Base-by-base conservation (phyloP, 2,113 vertebrate species). In the Sclerurus mexicanus region DNA sequence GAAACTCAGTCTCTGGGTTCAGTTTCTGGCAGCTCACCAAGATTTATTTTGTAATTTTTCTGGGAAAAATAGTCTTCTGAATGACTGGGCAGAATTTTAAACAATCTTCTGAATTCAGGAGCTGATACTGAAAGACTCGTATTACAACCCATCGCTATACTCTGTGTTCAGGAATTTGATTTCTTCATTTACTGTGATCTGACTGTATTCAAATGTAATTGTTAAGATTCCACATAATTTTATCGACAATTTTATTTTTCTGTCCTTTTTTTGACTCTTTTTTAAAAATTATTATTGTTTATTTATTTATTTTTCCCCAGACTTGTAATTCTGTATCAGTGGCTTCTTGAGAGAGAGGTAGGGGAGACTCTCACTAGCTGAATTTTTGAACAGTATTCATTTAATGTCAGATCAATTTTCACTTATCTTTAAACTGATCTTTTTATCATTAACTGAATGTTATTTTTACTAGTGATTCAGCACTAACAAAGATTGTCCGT, bases 381-480 rank as follows among this genome's bases (percentile, higher is more conserved):
- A 30, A 21, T 42, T 62, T 91, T 76, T 64, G n/a, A 39, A 85
- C 28, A 35, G 49, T 52, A 28, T 52, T 52, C 10, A 47, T 46
- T 90, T 89, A 73, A 79, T 74, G 44, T 64, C 40, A 68, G 50
- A 49, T 85, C 23, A 44, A 1, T 86, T 77, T 90, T 83, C 49
- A 53, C 44, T 78, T 52, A 44, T 83, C 55, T 80, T 46, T 78
- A 67, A 76, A 60, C 2, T 0, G 2, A n/a, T 81, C 39, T 22
- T 85, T 87, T 87, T 87, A 84, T 92, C 71, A 33, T 96, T 96
- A 85, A 88, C 67, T 52, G 31, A 64, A 79, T 86, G 53, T 67
- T 95, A 72, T 92, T 94, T 95, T 91, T 92, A 82, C 94, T 78
- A 88, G 47, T 78, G 67, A 76, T 74, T 89, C 40, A 66, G 46